A percentile compares a stretch with the other conserved stretches of the same genome.
Evolutionary conservation across 2,797 vertebrate genomes (phyloP).

Genomic region (Microctenopoma lineatum): DNA sequence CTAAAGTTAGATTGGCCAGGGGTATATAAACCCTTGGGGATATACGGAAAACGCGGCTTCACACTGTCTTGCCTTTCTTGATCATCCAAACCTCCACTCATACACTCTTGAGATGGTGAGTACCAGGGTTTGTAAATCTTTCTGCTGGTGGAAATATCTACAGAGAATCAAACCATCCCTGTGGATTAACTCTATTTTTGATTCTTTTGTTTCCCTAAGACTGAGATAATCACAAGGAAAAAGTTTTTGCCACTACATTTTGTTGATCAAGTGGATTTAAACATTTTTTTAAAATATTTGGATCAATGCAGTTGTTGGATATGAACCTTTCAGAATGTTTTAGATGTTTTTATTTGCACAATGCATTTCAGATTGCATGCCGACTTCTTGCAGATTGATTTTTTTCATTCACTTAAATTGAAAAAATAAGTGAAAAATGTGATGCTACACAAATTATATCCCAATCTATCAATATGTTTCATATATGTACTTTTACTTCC

Average conservation of each 20-base stretch:
- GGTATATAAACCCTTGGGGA: constrained; percentile 82
- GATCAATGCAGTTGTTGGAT: constrained; percentile 29
- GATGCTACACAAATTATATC: too few relatives aligned
- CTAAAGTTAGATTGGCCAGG: constrained; percentile 82
- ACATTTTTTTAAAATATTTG: constrained; percentile 21
- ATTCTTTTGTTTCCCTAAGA: neutral
- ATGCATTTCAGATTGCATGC: constrained; percentile 3
- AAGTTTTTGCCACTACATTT: constrained; percentile 15
- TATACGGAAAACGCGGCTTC: constrained; percentile 77
- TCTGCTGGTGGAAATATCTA: constrained; percentile 50
- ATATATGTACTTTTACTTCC: neutral
- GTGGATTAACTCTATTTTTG: constrained; percentile 57
- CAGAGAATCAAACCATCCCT: constrained; percentile 20
- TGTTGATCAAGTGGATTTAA: constrained; percentile 11
- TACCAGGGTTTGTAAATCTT: constrained; percentile 61
- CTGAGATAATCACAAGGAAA: constrained; percentile 23
- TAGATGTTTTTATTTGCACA: neutral
- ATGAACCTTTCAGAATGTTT: constrained; percentile 27
- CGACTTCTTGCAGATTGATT: too few relatives aligned
- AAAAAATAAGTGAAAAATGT: too few relatives aligned
- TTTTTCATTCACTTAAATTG: neutral
- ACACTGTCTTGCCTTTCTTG: constrained; percentile 82
- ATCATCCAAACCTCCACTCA: constrained; percentile 79
- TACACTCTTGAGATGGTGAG: constrained; percentile 86
- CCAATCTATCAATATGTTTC: too few relatives aligned